phyloP scores from a whole-genome alignment of 23 tunicate genomes.

The Ascidia mentula region DNA sequence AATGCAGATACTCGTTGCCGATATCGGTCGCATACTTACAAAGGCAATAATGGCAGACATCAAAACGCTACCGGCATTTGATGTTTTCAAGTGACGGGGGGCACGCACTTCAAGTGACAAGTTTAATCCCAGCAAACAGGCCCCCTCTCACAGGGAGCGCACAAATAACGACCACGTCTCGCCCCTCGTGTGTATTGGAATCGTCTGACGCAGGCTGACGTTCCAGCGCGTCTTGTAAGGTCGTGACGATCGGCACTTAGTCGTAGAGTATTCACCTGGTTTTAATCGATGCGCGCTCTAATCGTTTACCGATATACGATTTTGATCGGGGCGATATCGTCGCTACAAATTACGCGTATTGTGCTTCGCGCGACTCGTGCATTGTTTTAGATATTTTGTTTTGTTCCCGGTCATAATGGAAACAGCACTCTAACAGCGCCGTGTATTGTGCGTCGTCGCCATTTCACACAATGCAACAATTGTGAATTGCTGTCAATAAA shows the following conservation, averaged over 20 bases:
- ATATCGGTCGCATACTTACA: too few relatives aligned
- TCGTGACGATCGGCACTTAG: background rate
- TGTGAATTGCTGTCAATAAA: background rate
- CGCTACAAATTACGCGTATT: background rate
- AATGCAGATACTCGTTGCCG: too few relatives aligned
- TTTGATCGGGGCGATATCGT: background rate
- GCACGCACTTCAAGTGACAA: slow-evolving; percentile 27
- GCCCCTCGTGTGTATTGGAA: slow-evolving; percentile 42
- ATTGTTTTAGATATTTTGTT: slow-evolving; percentile 7
- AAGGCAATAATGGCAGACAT: too few relatives aligned
- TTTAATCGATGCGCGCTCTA: background rate
- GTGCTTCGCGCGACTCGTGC: background rate
- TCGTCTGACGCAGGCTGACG: background rate
- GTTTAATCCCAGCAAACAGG: slow-evolving; percentile 23
- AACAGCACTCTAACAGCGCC: slow-evolving; percentile 7
- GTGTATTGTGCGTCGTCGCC: background rate
- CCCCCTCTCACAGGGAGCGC: background rate
- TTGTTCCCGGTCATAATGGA: slow-evolving; percentile 5
- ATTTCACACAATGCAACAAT: slow-evolving; percentile 5
- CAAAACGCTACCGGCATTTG: background rate
- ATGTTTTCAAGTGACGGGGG: background rate
- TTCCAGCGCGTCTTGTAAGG: background rate
- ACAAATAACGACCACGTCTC: slow-evolving; percentile 35
- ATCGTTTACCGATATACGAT: background rate
- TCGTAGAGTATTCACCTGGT: too few relatives aligned